A percentile compares a stretch with the other conserved stretches of the same genome.
Conservation (phyloP, 2,797 vertebrate species). For the Lithobates sylvaticus region DNA sequence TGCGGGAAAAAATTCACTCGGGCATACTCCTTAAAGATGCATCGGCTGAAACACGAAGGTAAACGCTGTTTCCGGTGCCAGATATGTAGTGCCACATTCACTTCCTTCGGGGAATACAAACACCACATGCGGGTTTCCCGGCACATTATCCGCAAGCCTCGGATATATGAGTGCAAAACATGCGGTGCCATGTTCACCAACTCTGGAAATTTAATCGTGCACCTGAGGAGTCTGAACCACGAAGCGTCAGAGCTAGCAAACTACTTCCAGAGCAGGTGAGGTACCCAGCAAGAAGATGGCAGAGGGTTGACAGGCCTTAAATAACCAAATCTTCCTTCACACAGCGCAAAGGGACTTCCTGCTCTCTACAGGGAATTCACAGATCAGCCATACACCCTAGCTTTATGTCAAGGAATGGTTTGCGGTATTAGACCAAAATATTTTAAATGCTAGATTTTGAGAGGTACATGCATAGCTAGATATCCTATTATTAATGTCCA, state of each 20-base stretch:
- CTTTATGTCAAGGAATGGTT: no score
- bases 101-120: conserved; percentile 99
- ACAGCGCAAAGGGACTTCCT: conserved; percentile 5
- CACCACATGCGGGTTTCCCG: conserved; percentile 99
- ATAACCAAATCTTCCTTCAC: conserved; percentile 44
- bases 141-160: conserved; percentile 99
- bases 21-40: conserved; percentile 99
- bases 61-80: conserved; percentile 99
- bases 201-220: conserved; percentile 99
- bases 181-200: conserved; percentile 99
- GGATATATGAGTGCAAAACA: conserved; percentile 99
- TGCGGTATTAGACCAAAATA: no score
- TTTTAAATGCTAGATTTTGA: no score
- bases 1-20: conserved; percentile 99
- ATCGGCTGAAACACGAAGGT: conserved; percentile 99
- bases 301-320: background rate
- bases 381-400: background rate
- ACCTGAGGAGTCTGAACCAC: conserved; percentile 99
- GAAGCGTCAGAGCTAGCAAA: conserved; percentile 99
- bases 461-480: no score
- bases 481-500: no score
- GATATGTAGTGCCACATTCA: conserved; percentile 99
- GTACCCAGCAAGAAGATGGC: conserved; percentile 78
- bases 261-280: conserved; percentile 99
- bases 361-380: background rate